Base-by-base conservation (phyloP, 35 echinoderm and acorn worm genomes). In the Ptychodera flava region DNA sequence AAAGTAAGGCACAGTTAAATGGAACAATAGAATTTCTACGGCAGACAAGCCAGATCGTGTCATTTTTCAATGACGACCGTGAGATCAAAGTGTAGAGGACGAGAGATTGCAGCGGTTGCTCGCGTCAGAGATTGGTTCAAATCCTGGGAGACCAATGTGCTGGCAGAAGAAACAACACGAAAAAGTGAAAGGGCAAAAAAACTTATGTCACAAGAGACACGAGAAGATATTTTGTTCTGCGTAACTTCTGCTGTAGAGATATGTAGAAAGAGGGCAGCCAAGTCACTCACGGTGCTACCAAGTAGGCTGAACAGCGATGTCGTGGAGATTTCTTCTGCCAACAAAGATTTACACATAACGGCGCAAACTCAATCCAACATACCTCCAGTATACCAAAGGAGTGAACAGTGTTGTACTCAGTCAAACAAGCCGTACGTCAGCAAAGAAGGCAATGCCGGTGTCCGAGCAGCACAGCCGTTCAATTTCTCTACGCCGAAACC, bases 321-420 rank as follows among this genome's bases (percentile, higher is more conserved):
- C 29, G 37, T 86, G 1, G 85, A 86, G 78, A 86, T 28, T 64
- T 76, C 76, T 78, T 86, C 52, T 86, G 85, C 85, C 85, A 86
- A 30, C 85, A 86, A 78, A 31, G 85, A 27, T 37, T 31, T 16
- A 1, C 76, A 0, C 37, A 86, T 28, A 78, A 78, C 31, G 85
- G 85, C 33, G 78, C 35, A 31, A 37, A 0, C 76, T 75, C 76
- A 86, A 78, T 31, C 38, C 52, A 29, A 0, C 85, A 77, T 86
- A 86, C 33, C 78, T 1, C 16, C 1, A 29, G 1, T 86, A 86
- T 36, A 77, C 38, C 28, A 32, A 28, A 31, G 76, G 37, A 0
- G 16, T 78, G 0, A 86, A 86, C 31, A 1, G 37, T 30, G 76
- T 86, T 64, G 35, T 86, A 0, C 32, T 86, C 1, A 31, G 37